These are phyloP conservation scores for Ceryle rudis DNA, from an alignment of 2,797 vertebrate genomes.

Conservation along the genomic window DNA sequence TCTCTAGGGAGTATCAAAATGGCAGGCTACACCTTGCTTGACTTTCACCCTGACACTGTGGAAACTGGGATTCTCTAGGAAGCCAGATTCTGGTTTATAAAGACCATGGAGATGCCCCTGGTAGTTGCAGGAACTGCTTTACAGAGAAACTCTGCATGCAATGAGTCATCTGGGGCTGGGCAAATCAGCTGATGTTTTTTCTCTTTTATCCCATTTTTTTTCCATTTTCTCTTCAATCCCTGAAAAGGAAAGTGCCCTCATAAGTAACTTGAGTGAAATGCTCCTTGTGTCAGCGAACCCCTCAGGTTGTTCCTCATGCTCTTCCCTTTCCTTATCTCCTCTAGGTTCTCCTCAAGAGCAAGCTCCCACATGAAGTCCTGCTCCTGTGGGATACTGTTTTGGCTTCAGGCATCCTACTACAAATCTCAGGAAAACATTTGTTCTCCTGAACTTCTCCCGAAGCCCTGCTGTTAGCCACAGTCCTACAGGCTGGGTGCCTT, in stretches of 20 bases:
- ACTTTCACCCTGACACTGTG: background rate
- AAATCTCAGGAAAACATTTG: background rate
- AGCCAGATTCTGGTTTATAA: background rate
- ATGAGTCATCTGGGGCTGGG: background rate
- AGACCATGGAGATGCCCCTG: background rate
- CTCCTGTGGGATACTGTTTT: background rate
- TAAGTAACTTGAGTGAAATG: background rate
- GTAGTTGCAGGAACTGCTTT: background rate
- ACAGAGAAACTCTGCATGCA: background rate
- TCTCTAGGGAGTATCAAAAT: background rate
- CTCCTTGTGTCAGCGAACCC: background rate
- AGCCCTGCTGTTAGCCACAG: background rate
- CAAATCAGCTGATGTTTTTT: background rate
- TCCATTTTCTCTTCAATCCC: background rate
- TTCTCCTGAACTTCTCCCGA: background rate
- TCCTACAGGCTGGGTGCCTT: background rate
- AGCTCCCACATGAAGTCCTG: background rate
- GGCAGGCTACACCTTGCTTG: background rate
- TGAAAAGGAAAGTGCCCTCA: background rate
- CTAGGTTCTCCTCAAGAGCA: background rate
- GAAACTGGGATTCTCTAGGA: background rate
- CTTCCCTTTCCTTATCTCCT: background rate
- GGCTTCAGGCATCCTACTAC: background rate
- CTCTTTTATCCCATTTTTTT: background rate
- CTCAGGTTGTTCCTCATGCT: background rate